phyloP scores from a whole-genome alignment of 2,797 vertebrate genomes.

The Eulemur mongoz region DNA sequence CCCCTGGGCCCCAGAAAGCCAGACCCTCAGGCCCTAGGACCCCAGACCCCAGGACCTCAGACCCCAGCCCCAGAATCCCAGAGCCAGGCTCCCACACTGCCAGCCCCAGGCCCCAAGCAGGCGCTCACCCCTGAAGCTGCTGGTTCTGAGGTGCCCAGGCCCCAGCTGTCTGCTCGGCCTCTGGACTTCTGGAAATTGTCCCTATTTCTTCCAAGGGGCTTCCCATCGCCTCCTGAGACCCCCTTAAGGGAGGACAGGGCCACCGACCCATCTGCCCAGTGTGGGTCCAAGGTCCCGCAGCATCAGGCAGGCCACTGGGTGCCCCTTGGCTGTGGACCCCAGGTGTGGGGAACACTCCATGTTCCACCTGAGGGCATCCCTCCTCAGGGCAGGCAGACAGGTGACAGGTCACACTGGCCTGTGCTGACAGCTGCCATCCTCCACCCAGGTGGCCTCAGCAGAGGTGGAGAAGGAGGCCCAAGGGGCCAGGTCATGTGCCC shows the following conservation, averaged over 20 bases:
- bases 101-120: neutral
- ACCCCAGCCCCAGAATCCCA: neutral
- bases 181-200: neutral
- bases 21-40: neutral
- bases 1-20: neutral
- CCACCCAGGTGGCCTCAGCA: rapidly evolving
- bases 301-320: rapidly evolving
- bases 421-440: neutral
- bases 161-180: neutral
- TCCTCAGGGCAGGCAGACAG: neutral
- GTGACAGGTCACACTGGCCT: too few relatives aligned
- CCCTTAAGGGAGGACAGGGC: neutral
- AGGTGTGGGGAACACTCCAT: neutral
- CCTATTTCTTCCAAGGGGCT: neutral
- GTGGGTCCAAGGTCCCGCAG: too few relatives aligned
- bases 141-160: neutral
- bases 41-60: neutral
- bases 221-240: neutral
- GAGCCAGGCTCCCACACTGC: neutral
- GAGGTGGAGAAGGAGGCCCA: neutral
- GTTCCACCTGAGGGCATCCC: rapidly evolving
- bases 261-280: rapidly evolving
- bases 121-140: neutral
- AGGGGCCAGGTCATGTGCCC: neutral
- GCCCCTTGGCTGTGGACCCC: neutral